Conservation (phyloP, 1,140 invertebrate species). For the Papilio glaucus region DNA sequence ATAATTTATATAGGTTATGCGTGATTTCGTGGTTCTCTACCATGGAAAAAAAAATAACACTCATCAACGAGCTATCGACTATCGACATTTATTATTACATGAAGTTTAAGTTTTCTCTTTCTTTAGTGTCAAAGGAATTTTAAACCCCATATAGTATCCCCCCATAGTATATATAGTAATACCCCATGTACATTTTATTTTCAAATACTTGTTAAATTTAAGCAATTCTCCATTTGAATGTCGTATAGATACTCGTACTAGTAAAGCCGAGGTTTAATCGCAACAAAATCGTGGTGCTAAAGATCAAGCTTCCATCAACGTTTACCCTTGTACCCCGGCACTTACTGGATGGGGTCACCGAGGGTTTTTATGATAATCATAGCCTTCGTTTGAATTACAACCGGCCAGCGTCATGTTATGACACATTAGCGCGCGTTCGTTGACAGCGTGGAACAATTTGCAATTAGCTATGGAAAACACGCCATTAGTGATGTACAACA, state of each 20-base stretch:
- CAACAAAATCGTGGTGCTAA: background rate
- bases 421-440: constrained; percentile 73
- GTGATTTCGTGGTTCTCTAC: too few relatives aligned
- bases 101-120: too few relatives aligned
- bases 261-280: background rate
- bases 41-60: too few relatives aligned
- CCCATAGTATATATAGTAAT: too few relatives aligned
- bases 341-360: constrained; percentile 25
- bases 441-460: constrained; percentile 74
- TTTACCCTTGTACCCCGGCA: background rate
- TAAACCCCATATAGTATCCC: too few relatives aligned
- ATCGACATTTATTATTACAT: too few relatives aligned
- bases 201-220: background rate
- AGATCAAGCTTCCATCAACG: constrained; percentile 25
- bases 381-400: constrained; percentile 45
- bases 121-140: too few relatives aligned
- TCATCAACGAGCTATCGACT: too few relatives aligned
- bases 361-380: constrained; percentile 47
- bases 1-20: background rate
- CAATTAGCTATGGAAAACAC: constrained; percentile 78
- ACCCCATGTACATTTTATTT: background rate
- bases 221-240: background rate
- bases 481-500: constrained; percentile 46
- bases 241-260: background rate
- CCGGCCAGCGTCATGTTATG: constrained; percentile 56